Evolutionary conservation across 2,888 invertebrate genomes (phyloP).

Genomic region (Drosophila aldrichi): DNA sequence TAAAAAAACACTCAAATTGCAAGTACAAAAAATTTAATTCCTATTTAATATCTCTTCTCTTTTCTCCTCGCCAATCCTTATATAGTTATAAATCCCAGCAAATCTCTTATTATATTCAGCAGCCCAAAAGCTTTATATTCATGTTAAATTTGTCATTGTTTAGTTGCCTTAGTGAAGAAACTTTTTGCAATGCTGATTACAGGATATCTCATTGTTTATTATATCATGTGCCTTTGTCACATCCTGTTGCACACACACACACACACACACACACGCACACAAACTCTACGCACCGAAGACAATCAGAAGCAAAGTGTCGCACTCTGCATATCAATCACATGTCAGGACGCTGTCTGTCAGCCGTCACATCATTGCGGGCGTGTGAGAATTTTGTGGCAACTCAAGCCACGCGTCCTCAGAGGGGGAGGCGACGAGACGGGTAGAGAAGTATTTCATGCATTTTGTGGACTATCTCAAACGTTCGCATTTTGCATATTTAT

Average conservation of each 20-base stretch:
- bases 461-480: slow-evolving; percentile 73
- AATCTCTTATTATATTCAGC: background rate
- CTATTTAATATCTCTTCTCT: background rate
- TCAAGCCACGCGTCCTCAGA: slow-evolving; percentile 23
- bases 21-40: too few relatives aligned
- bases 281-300: background rate
- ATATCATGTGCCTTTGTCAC: slow-evolving; percentile 23
- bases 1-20: background rate
- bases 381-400: slow-evolving; percentile 55
- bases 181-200: background rate
- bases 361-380: slow-evolving; percentile 67
- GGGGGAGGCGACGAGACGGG: background rate
- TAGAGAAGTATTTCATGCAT: slow-evolving; percentile 23
- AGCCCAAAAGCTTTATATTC: background rate
- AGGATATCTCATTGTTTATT: slow-evolving; percentile 7
- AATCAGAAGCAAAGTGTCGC: slow-evolving; percentile 35
- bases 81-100: background rate
- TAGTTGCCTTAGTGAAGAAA: background rate
- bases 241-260: slow-evolving; percentile 44
- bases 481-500: slow-evolving; percentile 78
- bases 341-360: slow-evolving; percentile 69
- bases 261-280: slow-evolving; percentile 1
- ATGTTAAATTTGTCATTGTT: background rate
- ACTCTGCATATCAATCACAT: slow-evolving; percentile 76
- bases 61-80: background rate